Conservation (phyloP, 2,797 vertebrate genomes). For the Tragopan temminckii region DNA sequence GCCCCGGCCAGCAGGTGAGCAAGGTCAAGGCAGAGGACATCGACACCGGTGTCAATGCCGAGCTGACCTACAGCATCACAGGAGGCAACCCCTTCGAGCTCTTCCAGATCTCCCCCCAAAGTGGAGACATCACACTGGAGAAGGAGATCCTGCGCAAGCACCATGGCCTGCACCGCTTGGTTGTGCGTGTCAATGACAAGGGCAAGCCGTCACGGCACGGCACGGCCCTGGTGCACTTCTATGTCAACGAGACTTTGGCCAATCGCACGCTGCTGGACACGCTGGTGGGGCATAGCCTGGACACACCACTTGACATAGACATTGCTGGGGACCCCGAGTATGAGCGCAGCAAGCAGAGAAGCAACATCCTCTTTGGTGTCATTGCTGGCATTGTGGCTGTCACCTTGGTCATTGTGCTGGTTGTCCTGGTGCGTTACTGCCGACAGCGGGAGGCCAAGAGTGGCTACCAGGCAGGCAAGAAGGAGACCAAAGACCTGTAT, state of each 20-base stretch:
- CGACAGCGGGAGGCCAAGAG: constrained; percentile 96
- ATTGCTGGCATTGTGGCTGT: constrained; percentile 92
- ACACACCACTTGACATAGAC: constrained; percentile 94
- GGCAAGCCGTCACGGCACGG: constrained; percentile 93
- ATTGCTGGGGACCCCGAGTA: constrained; percentile 96
- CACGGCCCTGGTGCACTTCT: constrained; percentile 94
- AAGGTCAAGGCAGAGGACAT: constrained; percentile 95
- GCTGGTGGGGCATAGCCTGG: constrained; percentile 94
- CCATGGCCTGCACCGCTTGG: constrained; percentile 93
- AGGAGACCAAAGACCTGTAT: constrained; percentile 96
- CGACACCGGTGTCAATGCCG: constrained; percentile 91
- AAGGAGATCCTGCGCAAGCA: constrained; percentile 93
- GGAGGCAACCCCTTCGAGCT: constrained; percentile 95
- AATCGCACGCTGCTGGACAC: constrained; percentile 93
- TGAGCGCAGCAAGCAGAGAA: constrained; percentile 88
- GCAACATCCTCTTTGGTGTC: constrained; percentile 93
- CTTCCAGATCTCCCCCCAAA: constrained; percentile 91
- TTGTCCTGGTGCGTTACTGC: constrained; percentile 91
- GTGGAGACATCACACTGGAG: constrained; percentile 92
- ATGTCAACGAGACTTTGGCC: constrained; percentile 93
- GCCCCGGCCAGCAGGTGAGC: constrained; percentile 89
- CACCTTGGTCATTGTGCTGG: constrained; percentile 91
- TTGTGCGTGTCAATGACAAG: constrained; percentile 92
- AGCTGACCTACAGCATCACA: constrained; percentile 91
- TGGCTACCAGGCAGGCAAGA: constrained; percentile 97